Evolutionary conservation across 1,140 invertebrate genomes (phyloP).

Genomic region (Caenorhabditis latens): DNA sequence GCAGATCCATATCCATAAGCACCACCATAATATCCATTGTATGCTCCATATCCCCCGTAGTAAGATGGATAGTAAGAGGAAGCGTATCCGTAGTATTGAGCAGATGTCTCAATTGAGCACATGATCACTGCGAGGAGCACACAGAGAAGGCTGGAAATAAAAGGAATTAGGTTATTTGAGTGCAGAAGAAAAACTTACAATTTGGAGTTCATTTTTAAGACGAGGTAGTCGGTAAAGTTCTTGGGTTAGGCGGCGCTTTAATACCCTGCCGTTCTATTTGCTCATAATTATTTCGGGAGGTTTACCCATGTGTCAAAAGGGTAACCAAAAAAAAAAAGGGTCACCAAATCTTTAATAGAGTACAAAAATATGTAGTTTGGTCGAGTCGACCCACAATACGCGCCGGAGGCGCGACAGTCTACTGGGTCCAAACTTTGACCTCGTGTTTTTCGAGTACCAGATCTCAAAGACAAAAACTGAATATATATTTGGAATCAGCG

Average conservation of each 20-base stretch:
- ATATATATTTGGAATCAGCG: no score
- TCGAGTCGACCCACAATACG: not conserved
- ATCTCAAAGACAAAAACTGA: no score
- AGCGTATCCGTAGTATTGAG: constrained; percentile 23
- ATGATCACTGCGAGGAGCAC: not conserved
- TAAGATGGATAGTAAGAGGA: constrained; percentile 31
- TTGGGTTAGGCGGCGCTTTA: not conserved
- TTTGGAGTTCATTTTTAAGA: constrained; percentile 8
- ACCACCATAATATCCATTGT: constrained; percentile 13
- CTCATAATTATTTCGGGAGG: not conserved
- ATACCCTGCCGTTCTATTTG: not conserved
- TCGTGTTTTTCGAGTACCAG: not conserved
- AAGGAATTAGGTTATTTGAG: not conserved
- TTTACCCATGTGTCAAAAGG: constrained; percentile 1
- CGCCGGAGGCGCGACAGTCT: not conserved
- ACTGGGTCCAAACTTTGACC: no score
- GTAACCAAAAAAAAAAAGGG: not conserved
- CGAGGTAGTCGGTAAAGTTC: not conserved
- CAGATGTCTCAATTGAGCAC: constrained; percentile 3
- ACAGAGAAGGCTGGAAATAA: constrained; percentile 23
- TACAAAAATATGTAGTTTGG: not conserved
- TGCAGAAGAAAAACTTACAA: not conserved
- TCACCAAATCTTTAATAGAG: not conserved
- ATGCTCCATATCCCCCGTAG: constrained; percentile 6
- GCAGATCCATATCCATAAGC: constrained; percentile 20